Evolutionary conservation across 2,113 vertebrate species (phyloP).

Genomic region (Anolis sagrei): DNA sequence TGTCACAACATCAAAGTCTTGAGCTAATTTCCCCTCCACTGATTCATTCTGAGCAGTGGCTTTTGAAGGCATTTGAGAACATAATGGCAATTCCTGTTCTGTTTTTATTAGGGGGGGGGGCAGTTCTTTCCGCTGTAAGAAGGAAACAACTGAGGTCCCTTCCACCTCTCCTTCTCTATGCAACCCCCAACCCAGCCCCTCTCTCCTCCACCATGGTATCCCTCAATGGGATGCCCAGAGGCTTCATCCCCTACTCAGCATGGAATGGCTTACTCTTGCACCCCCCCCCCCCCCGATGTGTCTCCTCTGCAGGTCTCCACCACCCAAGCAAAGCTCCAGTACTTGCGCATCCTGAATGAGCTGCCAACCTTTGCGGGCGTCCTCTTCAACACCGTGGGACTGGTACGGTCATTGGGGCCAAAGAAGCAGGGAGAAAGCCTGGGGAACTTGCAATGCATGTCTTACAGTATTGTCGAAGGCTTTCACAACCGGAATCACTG

Average conservation of each 20-base stretch:
- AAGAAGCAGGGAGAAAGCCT: constrained; percentile 36
- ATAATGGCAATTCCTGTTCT: not conserved
- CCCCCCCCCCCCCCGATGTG: constrained; percentile 1
- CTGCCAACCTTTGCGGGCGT: constrained; percentile 96
- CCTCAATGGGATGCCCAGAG: not conserved
- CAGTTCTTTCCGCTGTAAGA: not conserved
- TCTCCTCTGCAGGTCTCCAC: constrained; percentile 86
- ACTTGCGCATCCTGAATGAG: constrained; percentile 96
- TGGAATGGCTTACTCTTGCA: too few relatives aligned
- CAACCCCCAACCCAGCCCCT: too few relatives aligned
- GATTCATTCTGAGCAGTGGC: not conserved
- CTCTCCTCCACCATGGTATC: not conserved
- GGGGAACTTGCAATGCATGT: not conserved
- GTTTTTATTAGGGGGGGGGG: not conserved
- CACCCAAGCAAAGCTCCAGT: constrained; percentile 96
- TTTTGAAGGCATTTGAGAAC: not conserved
- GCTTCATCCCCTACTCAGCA: not conserved
- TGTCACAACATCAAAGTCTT: not conserved
- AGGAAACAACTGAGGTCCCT: not conserved
- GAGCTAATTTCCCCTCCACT: too few relatives aligned
- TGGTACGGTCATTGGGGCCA: constrained; percentile 81
- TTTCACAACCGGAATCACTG: too few relatives aligned
- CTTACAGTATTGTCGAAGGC: too few relatives aligned
- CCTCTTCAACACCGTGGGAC: constrained; percentile 94
- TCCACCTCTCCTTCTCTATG: not conserved